Conservation (phyloP, 2,113 vertebrate genomes). For the Hippocampus abdominalis region DNA sequence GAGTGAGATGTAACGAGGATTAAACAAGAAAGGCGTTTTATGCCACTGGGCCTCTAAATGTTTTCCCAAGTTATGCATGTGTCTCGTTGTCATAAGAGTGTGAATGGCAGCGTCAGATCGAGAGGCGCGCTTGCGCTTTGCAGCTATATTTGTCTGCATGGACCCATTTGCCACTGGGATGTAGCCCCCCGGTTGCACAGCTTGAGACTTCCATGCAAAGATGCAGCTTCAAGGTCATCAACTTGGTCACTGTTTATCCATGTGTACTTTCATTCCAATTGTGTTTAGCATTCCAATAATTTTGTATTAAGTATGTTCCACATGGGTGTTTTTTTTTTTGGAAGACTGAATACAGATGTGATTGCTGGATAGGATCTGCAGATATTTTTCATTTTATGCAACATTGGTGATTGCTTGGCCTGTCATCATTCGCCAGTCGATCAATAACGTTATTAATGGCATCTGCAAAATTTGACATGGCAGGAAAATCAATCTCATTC, state of each 20-base stretch:
- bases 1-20: constrained; percentile 15
- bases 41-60: constrained; percentile 56
- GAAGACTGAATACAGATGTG: too few relatives aligned
- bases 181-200: neutral
- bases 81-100: constrained; percentile 10
- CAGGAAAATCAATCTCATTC: too few relatives aligned
- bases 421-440: too few relatives aligned
- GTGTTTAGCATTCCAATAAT: too few relatives aligned
- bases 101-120: neutral
- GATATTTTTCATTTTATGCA: too few relatives aligned
- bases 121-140: neutral
- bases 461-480: too few relatives aligned
- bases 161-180: neutral
- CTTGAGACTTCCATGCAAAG: neutral
- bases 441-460: too few relatives aligned
- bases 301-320: too few relatives aligned
- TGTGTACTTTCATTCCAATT: neutral
- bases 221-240: neutral
- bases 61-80: constrained; percentile 29
- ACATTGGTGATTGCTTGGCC: too few relatives aligned
- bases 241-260: neutral
- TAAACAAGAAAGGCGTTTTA: constrained; percentile 46
- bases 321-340: too few relatives aligned
- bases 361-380: too few relatives aligned
- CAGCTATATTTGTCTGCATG: neutral